Conservation (phyloP, 2,113 vertebrate species). For the Antechinus stuartii region DNA sequence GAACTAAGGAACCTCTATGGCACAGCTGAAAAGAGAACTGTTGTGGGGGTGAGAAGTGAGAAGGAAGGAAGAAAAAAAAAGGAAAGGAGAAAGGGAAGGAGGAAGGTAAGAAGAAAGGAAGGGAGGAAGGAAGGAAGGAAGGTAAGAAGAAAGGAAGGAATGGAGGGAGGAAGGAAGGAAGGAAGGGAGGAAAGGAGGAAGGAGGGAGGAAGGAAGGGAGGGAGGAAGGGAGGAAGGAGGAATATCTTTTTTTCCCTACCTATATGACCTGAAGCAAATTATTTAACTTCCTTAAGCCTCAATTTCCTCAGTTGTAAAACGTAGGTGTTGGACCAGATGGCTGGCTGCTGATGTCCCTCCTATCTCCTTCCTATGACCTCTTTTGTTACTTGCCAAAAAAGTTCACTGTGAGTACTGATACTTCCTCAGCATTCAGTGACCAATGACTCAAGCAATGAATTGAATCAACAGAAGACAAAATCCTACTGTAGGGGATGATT, state of each 20-base stretch:
- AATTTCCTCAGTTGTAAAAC: neutral
- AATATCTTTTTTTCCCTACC: neutral
- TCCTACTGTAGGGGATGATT: neutral
- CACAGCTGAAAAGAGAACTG: no score
- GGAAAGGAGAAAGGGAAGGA: neutral
- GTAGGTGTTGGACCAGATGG: neutral
- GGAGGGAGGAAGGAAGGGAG: no score
- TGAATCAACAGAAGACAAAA: conserved; percentile 9
- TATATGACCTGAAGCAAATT: neutral
- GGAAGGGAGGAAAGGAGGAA: no score
- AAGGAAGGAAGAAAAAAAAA: neutral
- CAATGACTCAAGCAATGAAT: neutral
- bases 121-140: neutral
- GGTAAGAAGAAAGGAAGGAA: neutral
- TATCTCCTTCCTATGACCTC: neutral
- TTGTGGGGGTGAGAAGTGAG: neutral
- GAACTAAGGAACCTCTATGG: no score
- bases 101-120: neutral
- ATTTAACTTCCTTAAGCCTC: neutral
- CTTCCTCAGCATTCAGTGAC: neutral
- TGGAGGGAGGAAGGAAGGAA: neutral
- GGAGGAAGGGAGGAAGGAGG: neutral
- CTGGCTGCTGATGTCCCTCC: neutral
- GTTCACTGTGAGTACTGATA: neutral
- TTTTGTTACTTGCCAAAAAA: neutral